Base-by-base conservation (phyloP, 2,888 invertebrate genomes). In the Hypena proboscidalis region DNA sequence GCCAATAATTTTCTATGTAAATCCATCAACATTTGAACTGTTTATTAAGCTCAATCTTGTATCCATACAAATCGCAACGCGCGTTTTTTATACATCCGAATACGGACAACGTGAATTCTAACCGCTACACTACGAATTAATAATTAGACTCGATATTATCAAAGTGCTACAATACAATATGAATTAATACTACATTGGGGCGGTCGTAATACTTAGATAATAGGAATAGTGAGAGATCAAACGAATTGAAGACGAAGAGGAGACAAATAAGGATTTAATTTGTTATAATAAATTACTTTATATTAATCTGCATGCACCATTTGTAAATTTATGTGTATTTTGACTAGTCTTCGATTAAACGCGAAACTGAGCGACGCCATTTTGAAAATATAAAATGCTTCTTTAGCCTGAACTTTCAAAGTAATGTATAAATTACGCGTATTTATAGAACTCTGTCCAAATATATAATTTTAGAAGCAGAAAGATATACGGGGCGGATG, bases 161-260 rank as follows among this genome's bases (percentile, higher is more conserved):
- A 56, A 48, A 58, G 68, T 65, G 67, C 61, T 66, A 65, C 39
- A 14, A 54, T 58, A 56, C 46, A 42, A 31, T 52, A 54, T 50
- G 48, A 52, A 54, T 49, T 55, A 58, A 51, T 41, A 58, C 60
- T 74, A 68, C 50, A 60, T 74, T 77, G 77, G 77, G 77, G 77
- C 77, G 66, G 64, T 66, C 58, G 49, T 65, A 60, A 53, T 56
- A 58, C 61, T 54, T 53, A 65, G 32, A 39, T 29, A 17, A 39
- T 41, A 34, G 50, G 44, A 46, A 61, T 48, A 27, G 43, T 53
- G 53, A 42, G 29, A 30, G 35, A 44, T 20, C 29, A 6, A 43
- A 45, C 23, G 13, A 14, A 11, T 17, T 26, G 11, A 22, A 8
- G 14, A 27, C 2, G n/a, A 26, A 27, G 15, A 15, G 14, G 29